Evolutionary conservation across 2,113 vertebrate genomes (phyloP), one percentile per base, ranked within the genome.

Genomic region (Gadus macrocephalus): DNA sequence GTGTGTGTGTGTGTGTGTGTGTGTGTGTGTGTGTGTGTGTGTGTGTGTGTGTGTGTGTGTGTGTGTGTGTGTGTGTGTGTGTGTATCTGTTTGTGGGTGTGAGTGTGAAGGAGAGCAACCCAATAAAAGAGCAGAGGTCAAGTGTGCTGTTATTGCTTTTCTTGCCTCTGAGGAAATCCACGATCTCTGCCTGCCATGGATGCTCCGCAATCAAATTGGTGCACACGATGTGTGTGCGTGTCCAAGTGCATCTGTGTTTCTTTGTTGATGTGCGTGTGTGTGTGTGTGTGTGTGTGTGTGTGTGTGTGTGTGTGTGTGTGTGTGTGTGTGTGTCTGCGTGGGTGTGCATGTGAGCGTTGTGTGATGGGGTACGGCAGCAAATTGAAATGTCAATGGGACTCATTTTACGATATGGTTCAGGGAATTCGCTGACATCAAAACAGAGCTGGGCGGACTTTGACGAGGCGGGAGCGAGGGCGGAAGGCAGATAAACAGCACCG

Each of bases 141-240:
- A 92, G 86, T 90, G 86, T 82, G 84, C 75, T 80, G 84, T 89
- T 91, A 91, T 90, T 91, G 89, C 88, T 90, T 90, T 89, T 78
- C 85, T 75, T 58, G 67, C 84, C 82, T 83, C 85, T 53, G 68
- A 84, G 81, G 84, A 87, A 85, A 89, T 84, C 84, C 75, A 80
- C 67, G 75, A 74, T 35, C 42, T 49, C 42, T 49, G 76, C 64
- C 66, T 64, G 70, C 70, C 64, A 64, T 35, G 31, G 72, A 82
- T 79, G 76, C 74, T 74, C 79, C 66, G 72, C 69, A 74, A 76
- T 79, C 78, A 75, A 81, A 74, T 55, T 66, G 55, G 71, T 66
- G 31, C 31, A 35, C 31, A 35, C 6, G 28, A 25, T 35, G 62
- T 17, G 28, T 17, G 62, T 17, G 62, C 35, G 28, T 35, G 62